phyloP scores from a whole-genome alignment of 30 jellyfish, hydroid and myxozoan genomes.

The Aurelia coerulea region DNA sequence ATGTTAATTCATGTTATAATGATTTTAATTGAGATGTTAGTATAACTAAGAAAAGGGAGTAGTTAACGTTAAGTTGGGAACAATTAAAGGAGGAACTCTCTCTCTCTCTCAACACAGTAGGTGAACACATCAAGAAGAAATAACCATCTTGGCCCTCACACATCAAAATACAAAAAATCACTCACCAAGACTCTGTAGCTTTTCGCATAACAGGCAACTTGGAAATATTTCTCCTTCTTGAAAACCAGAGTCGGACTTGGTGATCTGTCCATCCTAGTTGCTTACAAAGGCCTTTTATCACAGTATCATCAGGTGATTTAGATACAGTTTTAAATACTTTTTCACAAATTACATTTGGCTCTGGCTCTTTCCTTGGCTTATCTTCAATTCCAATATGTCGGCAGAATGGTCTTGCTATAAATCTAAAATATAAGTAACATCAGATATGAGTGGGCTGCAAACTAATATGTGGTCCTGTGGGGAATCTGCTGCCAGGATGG shows the following conservation, averaged over 20 bases:
- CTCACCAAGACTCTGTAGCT: constrained; percentile 93
- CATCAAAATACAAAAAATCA: too few species aligned
- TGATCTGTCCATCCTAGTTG: constrained; percentile 90
- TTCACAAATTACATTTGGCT: constrained; percentile 87
- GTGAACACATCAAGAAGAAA: too few species aligned
- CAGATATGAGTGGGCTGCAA: neutral
- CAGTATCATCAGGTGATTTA: constrained; percentile 65
- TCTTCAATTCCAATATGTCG: constrained; percentile 75
- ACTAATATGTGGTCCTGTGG: neutral
- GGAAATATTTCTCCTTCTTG: constrained; percentile 70
- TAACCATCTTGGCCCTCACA: too few species aligned
- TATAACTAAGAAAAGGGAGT: too few species aligned
- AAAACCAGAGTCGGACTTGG: constrained; percentile 87
- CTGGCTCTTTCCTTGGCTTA: constrained; percentile 63
- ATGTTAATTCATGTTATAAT: too few species aligned
- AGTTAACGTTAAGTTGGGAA: too few species aligned
- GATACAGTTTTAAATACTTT: constrained; percentile 77
- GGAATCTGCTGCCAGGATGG: neutral
- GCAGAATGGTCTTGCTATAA: constrained; percentile 85
- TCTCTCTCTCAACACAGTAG: too few species aligned
- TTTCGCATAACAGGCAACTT: constrained; percentile 86
- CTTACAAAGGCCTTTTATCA: constrained; percentile 73
- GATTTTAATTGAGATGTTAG: too few species aligned
- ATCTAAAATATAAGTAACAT: constrained; percentile 37
- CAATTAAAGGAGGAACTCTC: too few species aligned